A percentile compares a stretch with the other conserved stretches of the same genome.
phyloP scores from a whole-genome alignment of 2,113 vertebrate genomes.

The Aldabrachelys gigantea region DNA sequence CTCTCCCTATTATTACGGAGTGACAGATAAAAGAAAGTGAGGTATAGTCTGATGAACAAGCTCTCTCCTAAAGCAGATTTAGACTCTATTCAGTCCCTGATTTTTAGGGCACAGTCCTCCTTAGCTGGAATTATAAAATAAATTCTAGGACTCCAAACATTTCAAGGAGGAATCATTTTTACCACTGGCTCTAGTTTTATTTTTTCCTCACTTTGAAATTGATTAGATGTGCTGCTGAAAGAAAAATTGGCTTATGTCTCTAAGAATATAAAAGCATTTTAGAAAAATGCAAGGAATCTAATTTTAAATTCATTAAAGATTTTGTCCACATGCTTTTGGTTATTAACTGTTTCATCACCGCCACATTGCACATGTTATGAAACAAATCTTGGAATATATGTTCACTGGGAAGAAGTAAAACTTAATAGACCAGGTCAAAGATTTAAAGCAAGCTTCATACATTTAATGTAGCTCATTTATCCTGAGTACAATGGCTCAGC shows the following conservation, averaged over 20 bases:
- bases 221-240: slow-evolving; percentile 55
- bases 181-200: slow-evolving; percentile 29
- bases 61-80: slow-evolving; percentile 37
- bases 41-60: slow-evolving; percentile 59
- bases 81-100: slow-evolving; percentile 42
- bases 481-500: not conserved
- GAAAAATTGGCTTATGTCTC: slow-evolving; percentile 22
- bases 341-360: not conserved
- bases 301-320: not conserved
- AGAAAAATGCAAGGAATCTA: slow-evolving; percentile 40
- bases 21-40: slow-evolving; percentile 62
- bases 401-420: not conserved
- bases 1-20: slow-evolving; percentile 46
- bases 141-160: slow-evolving; percentile 52
- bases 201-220: slow-evolving; percentile 60
- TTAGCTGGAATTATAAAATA: slow-evolving; percentile 35
- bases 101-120: slow-evolving; percentile 34
- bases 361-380: not conserved
- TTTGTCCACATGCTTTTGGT: not conserved
- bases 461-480: not conserved
- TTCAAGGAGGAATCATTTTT: slow-evolving; percentile 46
- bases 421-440: not conserved
- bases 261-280: slow-evolving; percentile 32
- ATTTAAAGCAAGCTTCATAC: not conserved
- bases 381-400: not conserved